Evolutionary conservation across 2,888 invertebrate species (phyloP).

Genomic region (Drosophila paracracens): DNA sequence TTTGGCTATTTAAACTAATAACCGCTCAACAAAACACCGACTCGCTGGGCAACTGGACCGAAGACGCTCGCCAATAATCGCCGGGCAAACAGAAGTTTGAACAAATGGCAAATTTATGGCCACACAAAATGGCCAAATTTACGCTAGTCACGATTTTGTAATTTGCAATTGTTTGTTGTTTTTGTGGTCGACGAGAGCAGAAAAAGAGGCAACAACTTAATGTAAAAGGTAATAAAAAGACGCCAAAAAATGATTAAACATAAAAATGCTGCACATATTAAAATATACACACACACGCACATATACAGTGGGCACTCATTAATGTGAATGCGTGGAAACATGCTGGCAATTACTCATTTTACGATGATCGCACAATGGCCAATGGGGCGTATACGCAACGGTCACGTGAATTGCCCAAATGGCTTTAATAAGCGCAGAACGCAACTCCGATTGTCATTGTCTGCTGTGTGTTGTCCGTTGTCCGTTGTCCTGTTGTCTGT

Average conservation of each 20-base stretch:
- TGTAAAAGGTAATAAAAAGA: slow-evolving; percentile 68
- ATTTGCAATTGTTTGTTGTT: slow-evolving; percentile 68
- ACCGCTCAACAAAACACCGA: slow-evolving; percentile 54
- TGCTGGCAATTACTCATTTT: slow-evolving; percentile 81
- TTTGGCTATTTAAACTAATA: slow-evolving; percentile 71
- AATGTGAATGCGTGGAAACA: slow-evolving; percentile 76
- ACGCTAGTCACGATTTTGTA: slow-evolving; percentile 81
- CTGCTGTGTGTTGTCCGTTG: slow-evolving; percentile 2
- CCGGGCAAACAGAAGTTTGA: slow-evolving; percentile 29
- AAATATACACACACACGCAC: slow-evolving; percentile 20
- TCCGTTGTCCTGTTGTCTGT: not conserved
- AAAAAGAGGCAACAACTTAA: slow-evolving; percentile 56
- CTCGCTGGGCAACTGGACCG: slow-evolving; percentile 28
- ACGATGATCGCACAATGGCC: slow-evolving; percentile 73
- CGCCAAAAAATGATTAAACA: slow-evolving; percentile 76
- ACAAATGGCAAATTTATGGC: slow-evolving; percentile 68
- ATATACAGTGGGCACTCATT: slow-evolving; percentile 62
- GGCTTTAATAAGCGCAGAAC: slow-evolving; percentile 64
- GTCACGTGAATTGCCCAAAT: slow-evolving; percentile 69
- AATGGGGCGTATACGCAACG: slow-evolving; percentile 65
- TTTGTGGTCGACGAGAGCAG: slow-evolving; percentile 17
- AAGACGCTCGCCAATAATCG: slow-evolving; percentile 37
- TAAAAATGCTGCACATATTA: slow-evolving; percentile 70
- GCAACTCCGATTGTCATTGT: slow-evolving; percentile 63
- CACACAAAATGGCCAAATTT: slow-evolving; percentile 69